These are phyloP conservation scores for Nothocercus nigrocapillus DNA, from an alignment of 2,113 vertebrate genomes.

Conservation along the genomic window DNA sequence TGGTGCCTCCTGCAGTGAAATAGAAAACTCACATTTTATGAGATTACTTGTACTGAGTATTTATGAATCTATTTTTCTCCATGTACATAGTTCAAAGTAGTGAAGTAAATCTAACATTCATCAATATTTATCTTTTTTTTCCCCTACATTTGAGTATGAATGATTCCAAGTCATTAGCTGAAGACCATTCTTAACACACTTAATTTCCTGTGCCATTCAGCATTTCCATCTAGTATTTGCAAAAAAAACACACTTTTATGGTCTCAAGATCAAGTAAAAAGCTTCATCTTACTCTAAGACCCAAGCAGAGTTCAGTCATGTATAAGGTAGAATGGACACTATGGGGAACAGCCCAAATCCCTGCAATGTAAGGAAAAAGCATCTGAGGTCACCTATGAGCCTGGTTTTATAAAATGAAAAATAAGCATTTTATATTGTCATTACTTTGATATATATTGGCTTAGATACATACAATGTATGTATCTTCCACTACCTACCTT, in stretches of 20 bases:
- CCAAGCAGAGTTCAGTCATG: not conserved
- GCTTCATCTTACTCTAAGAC: not conserved
- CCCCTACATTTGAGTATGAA: not conserved
- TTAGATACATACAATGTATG: not conserved
- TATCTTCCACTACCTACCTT: not conserved
- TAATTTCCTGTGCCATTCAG: not conserved
- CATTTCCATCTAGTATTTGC: not conserved
- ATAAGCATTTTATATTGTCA: not conserved
- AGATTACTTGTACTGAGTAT: not conserved
- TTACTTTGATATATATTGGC: not conserved
- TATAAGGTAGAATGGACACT: not conserved
- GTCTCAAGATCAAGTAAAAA: not conserved
- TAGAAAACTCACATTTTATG: not conserved
- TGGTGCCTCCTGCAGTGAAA: not conserved
- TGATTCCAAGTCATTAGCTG: rapidly evolving
- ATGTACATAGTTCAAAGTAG: not conserved
- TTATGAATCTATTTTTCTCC: not conserved
- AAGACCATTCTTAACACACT: not conserved
- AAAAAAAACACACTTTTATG: not conserved
- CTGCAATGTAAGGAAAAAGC: not conserved
- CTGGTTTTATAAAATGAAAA: not conserved
- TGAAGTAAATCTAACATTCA: not conserved
- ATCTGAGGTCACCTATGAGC: not conserved
- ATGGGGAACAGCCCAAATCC: not conserved
- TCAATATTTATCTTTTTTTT: not conserved